A percentile compares a stretch with the other conserved stretches of the same genome.
phyloP scores from a whole-genome alignment of 2,888 invertebrate species.

The Germaria angustata region DNA sequence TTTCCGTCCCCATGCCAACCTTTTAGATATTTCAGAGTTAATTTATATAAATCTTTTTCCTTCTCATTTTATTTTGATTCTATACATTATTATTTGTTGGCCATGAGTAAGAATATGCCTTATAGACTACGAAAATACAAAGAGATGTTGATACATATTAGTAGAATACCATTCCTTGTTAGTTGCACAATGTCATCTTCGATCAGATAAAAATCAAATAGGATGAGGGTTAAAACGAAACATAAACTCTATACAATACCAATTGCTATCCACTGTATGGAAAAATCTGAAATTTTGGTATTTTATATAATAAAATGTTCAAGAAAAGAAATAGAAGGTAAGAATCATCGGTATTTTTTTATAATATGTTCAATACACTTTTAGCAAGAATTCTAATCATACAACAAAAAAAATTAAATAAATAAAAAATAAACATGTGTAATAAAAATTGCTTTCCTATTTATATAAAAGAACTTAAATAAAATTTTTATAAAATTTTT shows the following conservation, averaged over 20 bases:
- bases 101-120: not conserved
- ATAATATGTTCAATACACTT: not conserved
- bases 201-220: conserved; percentile 29
- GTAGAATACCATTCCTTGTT: conserved; percentile 15
- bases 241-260: conserved; percentile 14
- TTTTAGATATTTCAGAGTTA: not conserved
- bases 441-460: no score
- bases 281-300: conserved; percentile 1
- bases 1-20: no score
- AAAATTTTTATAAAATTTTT: no score
- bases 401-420: not conserved
- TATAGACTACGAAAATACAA: not conserved
- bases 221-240: not conserved
- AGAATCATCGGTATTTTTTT: not conserved
- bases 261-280: not conserved
- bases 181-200: conserved; percentile 13
- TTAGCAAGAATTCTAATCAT: not conserved
- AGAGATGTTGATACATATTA: conserved; percentile 19
- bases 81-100: not conserved
- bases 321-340: not conserved
- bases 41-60: conserved; percentile 18
- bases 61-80: not conserved
- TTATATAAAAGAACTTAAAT: no score
- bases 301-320: conserved; percentile 2
- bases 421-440: no score